Percentiles rank a stretch among this genome's conserved stretches.
Evolutionary conservation across 2,797 vertebrate genomes (phyloP).

Genomic region (Botia almorhae): DNA sequence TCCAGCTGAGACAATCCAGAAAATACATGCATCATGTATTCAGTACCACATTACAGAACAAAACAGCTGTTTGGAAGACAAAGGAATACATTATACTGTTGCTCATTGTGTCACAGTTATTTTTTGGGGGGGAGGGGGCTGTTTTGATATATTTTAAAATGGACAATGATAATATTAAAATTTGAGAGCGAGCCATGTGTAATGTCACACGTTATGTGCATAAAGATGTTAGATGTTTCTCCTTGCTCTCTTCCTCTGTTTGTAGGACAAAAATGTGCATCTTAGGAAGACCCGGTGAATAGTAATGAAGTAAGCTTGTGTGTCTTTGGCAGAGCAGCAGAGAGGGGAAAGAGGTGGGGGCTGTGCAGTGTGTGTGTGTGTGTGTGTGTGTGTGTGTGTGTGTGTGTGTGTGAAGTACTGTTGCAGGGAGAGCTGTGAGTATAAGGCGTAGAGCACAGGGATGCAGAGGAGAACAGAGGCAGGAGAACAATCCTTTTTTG

Average conservation of each 20-base stretch:
- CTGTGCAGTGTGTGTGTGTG: slow-evolving; percentile 62
- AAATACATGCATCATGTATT: slow-evolving; percentile 17
- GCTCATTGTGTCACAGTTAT: slow-evolving; percentile 12
- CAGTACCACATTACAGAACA: slow-evolving; percentile 9
- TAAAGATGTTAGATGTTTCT: slow-evolving; percentile 28
- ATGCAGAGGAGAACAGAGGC: slow-evolving; percentile 64
- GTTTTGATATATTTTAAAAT: slow-evolving; percentile 31
- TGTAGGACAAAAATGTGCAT: slow-evolving; percentile 73
- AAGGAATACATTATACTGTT: slow-evolving; percentile 41
- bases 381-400: slow-evolving; percentile 56
- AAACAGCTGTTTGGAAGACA: slow-evolving; percentile 19
- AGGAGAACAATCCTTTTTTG: slow-evolving; percentile 64
- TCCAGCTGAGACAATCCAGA: slow-evolving; percentile 4
- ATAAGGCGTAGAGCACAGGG: slow-evolving; percentile 65
- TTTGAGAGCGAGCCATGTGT: slow-evolving; percentile 17
- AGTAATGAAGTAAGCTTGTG: slow-evolving; percentile 81
- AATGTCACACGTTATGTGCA: slow-evolving; percentile 58
- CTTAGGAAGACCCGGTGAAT: slow-evolving; percentile 81
- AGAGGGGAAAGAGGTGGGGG: slow-evolving; percentile 58
- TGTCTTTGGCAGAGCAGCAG: slow-evolving; percentile 76
- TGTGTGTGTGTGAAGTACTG: slow-evolving; percentile 67
- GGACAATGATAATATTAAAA: not conserved
- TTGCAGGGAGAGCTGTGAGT: slow-evolving; percentile 71
- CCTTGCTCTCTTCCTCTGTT: slow-evolving; percentile 59
- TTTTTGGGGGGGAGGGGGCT: slow-evolving; percentile 3